Evolutionary conservation across 2,797 vertebrate species (phyloP).

Genomic region (Calcarius lapponicus): DNA sequence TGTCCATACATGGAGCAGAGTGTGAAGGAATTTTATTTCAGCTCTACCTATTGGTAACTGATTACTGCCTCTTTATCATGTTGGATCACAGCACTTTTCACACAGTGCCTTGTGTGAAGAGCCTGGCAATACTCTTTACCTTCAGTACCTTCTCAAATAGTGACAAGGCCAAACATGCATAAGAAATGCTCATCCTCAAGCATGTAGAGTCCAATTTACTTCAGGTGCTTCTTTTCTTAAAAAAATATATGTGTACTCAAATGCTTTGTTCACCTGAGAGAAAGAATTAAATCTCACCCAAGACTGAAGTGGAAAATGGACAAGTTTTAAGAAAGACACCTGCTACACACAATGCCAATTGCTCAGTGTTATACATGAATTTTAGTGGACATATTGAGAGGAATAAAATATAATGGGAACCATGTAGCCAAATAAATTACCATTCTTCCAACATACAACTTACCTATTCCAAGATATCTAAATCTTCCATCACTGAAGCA

Average conservation of each 20-base stretch:
- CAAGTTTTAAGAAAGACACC: neutral
- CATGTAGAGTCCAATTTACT: neutral
- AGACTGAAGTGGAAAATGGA: neutral
- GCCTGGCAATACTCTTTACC: neutral
- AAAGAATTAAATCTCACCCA: neutral
- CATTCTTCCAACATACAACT: neutral
- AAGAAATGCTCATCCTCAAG: neutral
- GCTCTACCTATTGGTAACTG: neutral
- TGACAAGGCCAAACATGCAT: neutral
- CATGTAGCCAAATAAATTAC: neutral
- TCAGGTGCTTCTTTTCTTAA: neutral
- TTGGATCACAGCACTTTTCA: neutral
- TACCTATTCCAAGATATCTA: neutral
- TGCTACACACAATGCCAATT: neutral
- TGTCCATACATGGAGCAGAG: fast-evolving
- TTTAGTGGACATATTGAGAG: neutral
- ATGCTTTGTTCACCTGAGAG: neutral
- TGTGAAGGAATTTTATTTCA: neutral
- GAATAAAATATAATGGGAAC: neutral
- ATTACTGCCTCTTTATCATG: fast-evolving
- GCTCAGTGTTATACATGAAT: neutral
- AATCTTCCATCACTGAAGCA: neutral
- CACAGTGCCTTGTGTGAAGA: too few species aligned
- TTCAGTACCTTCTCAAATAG: neutral
- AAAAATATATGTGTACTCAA: neutral